Evolutionary conservation across 2,113 vertebrate species (phyloP), one percentile per base, ranked within the genome.

Genomic region (Pituophis catenifer): DNA sequence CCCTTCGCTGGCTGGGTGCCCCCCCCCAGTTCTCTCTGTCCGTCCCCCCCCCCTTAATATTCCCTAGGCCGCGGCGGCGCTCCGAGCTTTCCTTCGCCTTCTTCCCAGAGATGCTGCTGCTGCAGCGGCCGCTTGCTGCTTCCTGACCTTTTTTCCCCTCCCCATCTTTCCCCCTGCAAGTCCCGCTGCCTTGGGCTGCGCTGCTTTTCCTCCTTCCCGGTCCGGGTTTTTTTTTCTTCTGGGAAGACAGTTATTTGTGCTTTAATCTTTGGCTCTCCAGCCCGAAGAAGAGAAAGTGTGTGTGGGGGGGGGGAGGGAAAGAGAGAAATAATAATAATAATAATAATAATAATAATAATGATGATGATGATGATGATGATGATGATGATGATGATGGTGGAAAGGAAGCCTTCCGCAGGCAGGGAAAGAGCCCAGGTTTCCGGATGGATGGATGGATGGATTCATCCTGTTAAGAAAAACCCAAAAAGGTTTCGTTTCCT

Each of bases 51-150:
- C 58, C 2, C 19, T 3, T 8, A 4, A 6, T 26, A 9, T 23
- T 90, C 8, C 12, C 24, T 65, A 29, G 87, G 88, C 89, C 89
- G 26, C 23, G 57, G 3, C 19, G 52, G 81, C 93, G 88, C 93
- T 52, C 81, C 19, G 87, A 1, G 44, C 33, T 75, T 29, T 13
- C 88, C 91, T 75, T 3, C 15, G 90, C 81, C 65, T 10, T 26
- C n/a, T 50, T 75, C 88, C 11, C 23, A n/a, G 91, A 21, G 88
- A 93, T 2, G 94, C 87, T 29, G 21, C 92, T 24, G 38, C 89
- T 29, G 95, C 93, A 15, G 58, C 11, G 62, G 11, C 59, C 24
- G 24, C 92, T 17, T 17, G 88, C 93, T 17, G 88, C 58, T 94
- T 88, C 75, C 58, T 55, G 94, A 59, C 29, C 58, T 44, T 8